Evolutionary conservation across 1,140 invertebrate genomes (phyloP), one percentile per base, ranked within the genome.

Genomic region (Pygmarrhopalites habei): DNA sequence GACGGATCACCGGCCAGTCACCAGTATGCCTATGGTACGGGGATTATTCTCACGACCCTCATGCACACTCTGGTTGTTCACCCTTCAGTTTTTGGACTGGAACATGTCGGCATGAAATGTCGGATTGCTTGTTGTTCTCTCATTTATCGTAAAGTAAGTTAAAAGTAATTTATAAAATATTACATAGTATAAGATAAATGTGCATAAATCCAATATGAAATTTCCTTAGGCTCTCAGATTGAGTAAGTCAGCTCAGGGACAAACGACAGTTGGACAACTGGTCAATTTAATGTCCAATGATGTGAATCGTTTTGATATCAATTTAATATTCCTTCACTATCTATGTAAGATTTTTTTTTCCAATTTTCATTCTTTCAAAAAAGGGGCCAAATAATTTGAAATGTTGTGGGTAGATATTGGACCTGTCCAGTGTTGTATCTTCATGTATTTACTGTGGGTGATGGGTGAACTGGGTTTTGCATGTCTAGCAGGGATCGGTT

Each of bases 121-220:
- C 80, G 88, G 64, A 81, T 91, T 43, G 85, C 87, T 2, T 84
- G 86, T 72, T 86, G 84, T 69, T 85, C 87, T 0, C 77, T 92
- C 35, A 84, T 92, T 64, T 93, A 91, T 75, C 82, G 87, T 74
- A 92, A 92, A 82, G 85, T 88, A 26, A 58, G 17, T 58, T 12
- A 43, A 5, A 28, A 47, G 30, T 47, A 7, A 14, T 25, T 59
- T 44, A 19, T 5, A 7, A 32, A 59, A 21, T 19, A 7, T 5
- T n/a, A 57, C n/a, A 39, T 41, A 57, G n/a, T n/a, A n/a, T n/a
- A n/a, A n/a, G n/a, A n/a, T n/a, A n/a, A n/a, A n/a, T n/a, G n/a
- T n/a, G n/a, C n/a, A n/a, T n/a, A n/a, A n/a, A 25, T 46, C 21
- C 25, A 12, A 12, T 46, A 17, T 41, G 26, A 39, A 47, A 25